Evolutionary conservation across 2,888 invertebrate species (phyloP).

Genomic region (Sericinus montela): DNA sequence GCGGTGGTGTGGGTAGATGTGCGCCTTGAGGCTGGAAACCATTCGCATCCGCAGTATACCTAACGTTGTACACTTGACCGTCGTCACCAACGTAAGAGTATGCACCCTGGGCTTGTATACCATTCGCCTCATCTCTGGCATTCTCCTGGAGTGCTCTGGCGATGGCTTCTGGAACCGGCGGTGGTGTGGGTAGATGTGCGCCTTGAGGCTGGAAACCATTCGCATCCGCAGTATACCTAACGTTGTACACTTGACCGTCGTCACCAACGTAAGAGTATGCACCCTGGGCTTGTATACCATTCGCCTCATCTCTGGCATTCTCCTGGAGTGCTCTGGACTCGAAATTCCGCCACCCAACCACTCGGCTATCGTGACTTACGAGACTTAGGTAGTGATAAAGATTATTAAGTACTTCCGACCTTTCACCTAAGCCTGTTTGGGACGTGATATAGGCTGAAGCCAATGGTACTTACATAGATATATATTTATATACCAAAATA

Average conservation of each 20-base stretch:
- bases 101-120: constrained; percentile 75
- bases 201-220: constrained; percentile 76
- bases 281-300: constrained; percentile 75
- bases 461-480: too few species aligned
- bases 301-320: constrained; percentile 56
- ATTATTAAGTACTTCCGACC: too few species aligned
- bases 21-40: constrained; percentile 77
- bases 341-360: too few species aligned
- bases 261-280: constrained; percentile 80
- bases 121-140: constrained; percentile 62
- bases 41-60: constrained; percentile 63
- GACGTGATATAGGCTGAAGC: too few species aligned
- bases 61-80: constrained; percentile 75
- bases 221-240: constrained; percentile 64
- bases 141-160: constrained; percentile 66
- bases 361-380: too few species aligned
- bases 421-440: too few species aligned
- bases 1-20: constrained; percentile 79
- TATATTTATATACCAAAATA: too few species aligned
- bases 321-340: too few species aligned
- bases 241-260: constrained; percentile 77
- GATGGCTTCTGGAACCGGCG: constrained; percentile 79
- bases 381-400: too few species aligned
- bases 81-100: constrained; percentile 81
- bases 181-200: constrained; percentile 78